phyloP scores from a whole-genome alignment of 2,888 invertebrate species.

The Ganaspis brasiliensis region DNA sequence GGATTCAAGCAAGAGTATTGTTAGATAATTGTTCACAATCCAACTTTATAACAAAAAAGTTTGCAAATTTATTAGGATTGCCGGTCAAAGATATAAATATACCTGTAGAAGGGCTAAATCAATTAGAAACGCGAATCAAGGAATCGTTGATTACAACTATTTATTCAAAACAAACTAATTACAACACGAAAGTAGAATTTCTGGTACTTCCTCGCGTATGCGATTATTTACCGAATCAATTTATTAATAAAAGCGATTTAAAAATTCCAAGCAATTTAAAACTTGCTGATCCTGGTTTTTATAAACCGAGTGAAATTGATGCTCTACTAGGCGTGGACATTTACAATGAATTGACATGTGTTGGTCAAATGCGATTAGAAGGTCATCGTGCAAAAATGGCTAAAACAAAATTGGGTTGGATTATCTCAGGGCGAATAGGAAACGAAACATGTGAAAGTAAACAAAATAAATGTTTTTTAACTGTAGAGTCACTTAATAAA shows the following conservation, averaged over 20 bases:
- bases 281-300: neutral
- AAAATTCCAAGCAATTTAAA: neutral
- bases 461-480: neutral
- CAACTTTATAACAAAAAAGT: neutral
- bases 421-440: neutral
- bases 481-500: neutral
- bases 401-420: neutral
- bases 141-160: neutral
- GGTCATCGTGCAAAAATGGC: neutral
- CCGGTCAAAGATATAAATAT: neutral
- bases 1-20: neutral
- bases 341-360: neutral
- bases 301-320: neutral
- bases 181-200: neutral
- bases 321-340: neutral
- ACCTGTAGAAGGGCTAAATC: neutral
- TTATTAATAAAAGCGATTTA: neutral
- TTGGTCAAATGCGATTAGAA: neutral
- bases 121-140: neutral
- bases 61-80: neutral
- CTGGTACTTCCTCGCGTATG: neutral
- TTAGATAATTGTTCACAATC: neutral
- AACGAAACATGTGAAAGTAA: too few relatives aligned
- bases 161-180: neutral
- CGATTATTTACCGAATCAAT: neutral